phyloP scores from a whole-genome alignment of 2,113 vertebrate genomes.

The Tachycineta bicolor region DNA sequence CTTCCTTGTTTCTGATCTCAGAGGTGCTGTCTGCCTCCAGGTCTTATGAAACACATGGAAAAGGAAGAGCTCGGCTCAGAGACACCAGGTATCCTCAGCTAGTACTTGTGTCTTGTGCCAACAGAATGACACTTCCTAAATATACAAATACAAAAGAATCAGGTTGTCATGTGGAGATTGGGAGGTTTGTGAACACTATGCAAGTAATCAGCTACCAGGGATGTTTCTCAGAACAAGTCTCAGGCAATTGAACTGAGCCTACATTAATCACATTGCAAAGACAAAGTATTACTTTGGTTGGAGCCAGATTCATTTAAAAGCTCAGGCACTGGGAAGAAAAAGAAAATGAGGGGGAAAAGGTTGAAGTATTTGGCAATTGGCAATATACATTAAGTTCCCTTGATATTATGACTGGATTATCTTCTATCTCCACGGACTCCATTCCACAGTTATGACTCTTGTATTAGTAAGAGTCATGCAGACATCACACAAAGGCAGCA shows the following conservation, averaged over 20 bases:
- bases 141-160: background rate
- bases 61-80: background rate
- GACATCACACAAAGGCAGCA: background rate
- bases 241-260: background rate
- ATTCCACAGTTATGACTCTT: background rate
- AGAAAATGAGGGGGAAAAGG: background rate
- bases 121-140: background rate
- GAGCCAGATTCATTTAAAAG: background rate
- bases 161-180: background rate
- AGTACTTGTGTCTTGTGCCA: background rate
- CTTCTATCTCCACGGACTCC: background rate
- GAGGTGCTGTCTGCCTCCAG: background rate
- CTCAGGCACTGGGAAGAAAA: background rate
- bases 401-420: background rate
- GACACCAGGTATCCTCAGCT: background rate
- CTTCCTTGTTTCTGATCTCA: background rate
- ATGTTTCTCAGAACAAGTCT: background rate
- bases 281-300: background rate
- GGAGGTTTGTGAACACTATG: background rate
- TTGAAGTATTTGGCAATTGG: background rate
- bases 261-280: background rate
- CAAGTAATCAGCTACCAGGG: background rate
- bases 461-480: background rate
- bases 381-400: background rate
- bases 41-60: background rate